Evolutionary conservation across 2,888 invertebrate genomes (phyloP), one percentile per base, ranked within the genome.

Genomic region (Lysandra bellargus): DNA sequence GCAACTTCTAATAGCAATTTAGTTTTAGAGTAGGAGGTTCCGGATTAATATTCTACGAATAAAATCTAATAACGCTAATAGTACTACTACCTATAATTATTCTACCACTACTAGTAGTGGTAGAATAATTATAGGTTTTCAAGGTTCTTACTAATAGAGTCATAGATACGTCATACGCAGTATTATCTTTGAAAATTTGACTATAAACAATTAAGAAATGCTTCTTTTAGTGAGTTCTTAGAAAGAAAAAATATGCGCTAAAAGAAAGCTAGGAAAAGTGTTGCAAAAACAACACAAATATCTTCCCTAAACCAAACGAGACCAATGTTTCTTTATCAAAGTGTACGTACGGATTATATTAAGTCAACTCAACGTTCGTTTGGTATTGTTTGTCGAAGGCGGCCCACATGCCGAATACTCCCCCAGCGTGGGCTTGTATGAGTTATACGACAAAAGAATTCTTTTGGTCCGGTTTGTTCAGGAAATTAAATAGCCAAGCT

Each of bases 341-440:
- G 76, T 76, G 53, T 75, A 49, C 30, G 49, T 53, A 76, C 53
- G 49, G 53, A 53, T 53, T 76, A 53, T 76, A 76, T 76, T 76
- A 57, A 76, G 37, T 76, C 76, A 76, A 76, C 53, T 80, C 75
- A 72, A 60, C 78, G 81, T 80, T 80, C 80, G 80, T 82, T 79
- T 78, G 80, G 81, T 77, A 87, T 87, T 89, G 87, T 89, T 90
- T 88, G 87, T 88, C 87, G 86, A 86, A 85, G 85, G 84, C 82
- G 83, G 84, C 84, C 83, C 84, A 83, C 87, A 89, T 84, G 44
- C 84, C 82, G 81, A 76, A 76, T 76, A 53, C 30, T 53, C 33
- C 30, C 76, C 57, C 49, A 6, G 53, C 30, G 30, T 76, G 53
- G 69, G 69, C 17, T 75, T 49, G 75, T 53, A 76, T 76, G 30